Evolutionary conservation across 1,140 invertebrate genomes (phyloP).

Genomic region (Macrobrachium rosenbergii): DNA sequence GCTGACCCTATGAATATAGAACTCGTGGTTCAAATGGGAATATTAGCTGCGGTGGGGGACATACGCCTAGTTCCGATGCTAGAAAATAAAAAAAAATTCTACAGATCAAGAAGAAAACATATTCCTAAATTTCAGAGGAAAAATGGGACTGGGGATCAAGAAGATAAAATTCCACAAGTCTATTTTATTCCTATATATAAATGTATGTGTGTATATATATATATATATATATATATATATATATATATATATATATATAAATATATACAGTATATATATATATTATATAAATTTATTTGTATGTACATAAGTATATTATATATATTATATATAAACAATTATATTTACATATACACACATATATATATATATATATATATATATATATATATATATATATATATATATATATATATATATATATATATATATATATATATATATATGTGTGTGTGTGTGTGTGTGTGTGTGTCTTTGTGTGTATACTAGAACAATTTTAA

Average conservation of each 20-base stretch:
- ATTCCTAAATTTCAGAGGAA: too few relatives aligned
- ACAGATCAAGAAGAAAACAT: too few relatives aligned
- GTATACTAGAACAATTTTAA: too few relatives aligned
- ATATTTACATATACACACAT: constrained; percentile 22
- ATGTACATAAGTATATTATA: constrained; percentile 10
- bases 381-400: constrained; percentile 34
- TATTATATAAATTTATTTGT: constrained; percentile 12
- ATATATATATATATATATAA: constrained; percentile 32
- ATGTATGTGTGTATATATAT: constrained; percentile 25
- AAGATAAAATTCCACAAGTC: not conserved
- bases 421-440: constrained; percentile 32
- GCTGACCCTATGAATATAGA: too few relatives aligned
- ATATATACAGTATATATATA: too few relatives aligned
- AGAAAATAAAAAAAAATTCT: too few relatives aligned
- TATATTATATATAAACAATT: constrained; percentile 14
- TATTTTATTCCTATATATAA: constrained; percentile 20
- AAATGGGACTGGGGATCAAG: too few relatives aligned
- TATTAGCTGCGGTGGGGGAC: too few relatives aligned
- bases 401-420: constrained; percentile 34
- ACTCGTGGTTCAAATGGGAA: too few relatives aligned
- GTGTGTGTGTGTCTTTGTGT: too few relatives aligned
- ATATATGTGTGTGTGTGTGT: too few relatives aligned
- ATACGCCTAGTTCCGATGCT: too few relatives aligned
- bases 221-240: constrained; percentile 34
- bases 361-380: constrained; percentile 30